Percentiles rank a stretch among this genome's conserved stretches.
Conservation (phyloP, 2,113 vertebrate genomes). For the Herpetotheres cachinnans region DNA sequence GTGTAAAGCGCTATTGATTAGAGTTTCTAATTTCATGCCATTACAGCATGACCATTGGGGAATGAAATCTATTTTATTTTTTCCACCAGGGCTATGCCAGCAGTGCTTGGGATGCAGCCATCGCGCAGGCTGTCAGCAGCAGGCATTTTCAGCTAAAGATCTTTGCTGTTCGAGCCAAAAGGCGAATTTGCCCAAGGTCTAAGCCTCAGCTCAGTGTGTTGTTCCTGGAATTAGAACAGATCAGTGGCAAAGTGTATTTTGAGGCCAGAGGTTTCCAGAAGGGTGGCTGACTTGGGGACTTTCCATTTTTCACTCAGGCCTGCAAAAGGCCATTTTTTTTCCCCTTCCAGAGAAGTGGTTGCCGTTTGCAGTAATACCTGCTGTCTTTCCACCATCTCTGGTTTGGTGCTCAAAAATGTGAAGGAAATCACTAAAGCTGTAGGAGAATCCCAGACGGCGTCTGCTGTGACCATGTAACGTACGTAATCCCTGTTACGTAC, state of each 20-base stretch:
- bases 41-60: conserved; percentile 73
- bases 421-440: background rate
- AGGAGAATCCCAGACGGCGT: background rate
- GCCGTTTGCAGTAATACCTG: background rate
- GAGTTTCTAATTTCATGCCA: conserved; percentile 79
- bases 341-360: background rate
- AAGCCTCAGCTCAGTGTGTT: conserved; percentile 18
- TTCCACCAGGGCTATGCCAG: conserved; percentile 41
- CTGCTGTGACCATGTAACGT: background rate
- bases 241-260: background rate
- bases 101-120: conserved; percentile 4
- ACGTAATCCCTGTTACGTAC: background rate
- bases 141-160: conserved; percentile 42
- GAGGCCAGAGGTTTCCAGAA: conserved; percentile 22
- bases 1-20: conserved; percentile 77
- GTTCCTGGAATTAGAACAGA: conserved; percentile 45
- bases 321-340: background rate
- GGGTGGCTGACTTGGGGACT: background rate
- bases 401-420: background rate
- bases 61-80: conserved; percentile 72
- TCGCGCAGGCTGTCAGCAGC: conserved; percentile 25
- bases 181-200: conserved; percentile 34
- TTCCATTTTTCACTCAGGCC: background rate
- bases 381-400: background rate
- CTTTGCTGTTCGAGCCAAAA: conserved; percentile 49